A percentile compares a stretch with the other conserved stretches of the same genome.
phyloP scores from a whole-genome alignment of 2,888 invertebrate genomes.

The Digitonthophagus gazella region DNA sequence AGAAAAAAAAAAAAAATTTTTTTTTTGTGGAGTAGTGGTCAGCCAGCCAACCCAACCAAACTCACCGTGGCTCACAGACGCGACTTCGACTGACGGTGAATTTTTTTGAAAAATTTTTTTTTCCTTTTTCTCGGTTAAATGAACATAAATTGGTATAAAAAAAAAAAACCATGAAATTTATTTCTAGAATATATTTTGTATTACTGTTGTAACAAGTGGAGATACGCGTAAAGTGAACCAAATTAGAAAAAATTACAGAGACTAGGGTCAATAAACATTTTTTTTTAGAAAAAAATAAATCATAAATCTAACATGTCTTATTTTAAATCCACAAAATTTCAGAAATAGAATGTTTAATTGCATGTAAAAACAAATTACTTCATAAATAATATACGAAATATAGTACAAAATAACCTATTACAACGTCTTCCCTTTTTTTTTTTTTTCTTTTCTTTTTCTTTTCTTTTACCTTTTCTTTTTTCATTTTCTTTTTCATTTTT shows the following conservation, averaged over 20 bases:
- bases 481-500: neutral
- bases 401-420: slow-evolving; percentile 30
- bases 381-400: slow-evolving; percentile 29
- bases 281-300: slow-evolving; percentile 31
- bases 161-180: slow-evolving; percentile 24
- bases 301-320: slow-evolving; percentile 25
- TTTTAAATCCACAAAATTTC: slow-evolving; percentile 22
- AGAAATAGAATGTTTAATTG: neutral
- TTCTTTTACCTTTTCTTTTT: too few species aligned
- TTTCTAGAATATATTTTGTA: slow-evolving; percentile 30
- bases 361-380: slow-evolving; percentile 26
- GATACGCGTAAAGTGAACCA: slow-evolving; percentile 21
- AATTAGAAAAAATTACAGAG: slow-evolving; percentile 25
- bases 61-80: too few species aligned
- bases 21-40: too few species aligned
- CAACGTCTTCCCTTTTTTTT: too few species aligned
- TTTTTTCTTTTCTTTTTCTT: too few species aligned
- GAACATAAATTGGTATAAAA: too few species aligned
- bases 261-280: slow-evolving; percentile 33
- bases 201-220: slow-evolving; percentile 26
- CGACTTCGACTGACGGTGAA: too few species aligned
- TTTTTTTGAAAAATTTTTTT: too few species aligned
- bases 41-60: too few species aligned
- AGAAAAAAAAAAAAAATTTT: too few species aligned
- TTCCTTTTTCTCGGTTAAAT: too few species aligned